Evolutionary conservation across 2,888 invertebrate genomes (phyloP).

Genomic region (Coenonympha glycerion): DNA sequence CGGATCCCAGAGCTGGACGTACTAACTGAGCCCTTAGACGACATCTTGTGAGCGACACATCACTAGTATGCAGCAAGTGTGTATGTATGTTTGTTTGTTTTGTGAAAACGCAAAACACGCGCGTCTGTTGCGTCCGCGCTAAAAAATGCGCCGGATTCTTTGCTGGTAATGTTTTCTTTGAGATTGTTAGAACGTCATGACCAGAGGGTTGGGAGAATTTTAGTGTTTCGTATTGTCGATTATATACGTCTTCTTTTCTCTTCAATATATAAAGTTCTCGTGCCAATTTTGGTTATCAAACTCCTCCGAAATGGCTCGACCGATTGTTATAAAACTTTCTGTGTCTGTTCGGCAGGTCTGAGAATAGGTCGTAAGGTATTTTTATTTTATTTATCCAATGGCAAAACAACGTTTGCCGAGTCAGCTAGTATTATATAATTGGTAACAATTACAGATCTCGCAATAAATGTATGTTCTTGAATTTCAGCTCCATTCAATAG

Average conservation of each 20-base stretch:
- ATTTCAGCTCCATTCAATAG: too few relatives aligned
- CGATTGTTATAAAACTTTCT: too few relatives aligned
- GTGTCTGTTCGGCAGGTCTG: too few relatives aligned
- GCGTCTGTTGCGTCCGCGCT: conserved; percentile 44
- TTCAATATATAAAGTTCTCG: too few relatives aligned
- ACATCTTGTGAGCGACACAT: conserved; percentile 51
- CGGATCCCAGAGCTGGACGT: conserved; percentile 45
- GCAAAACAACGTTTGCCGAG: too few relatives aligned
- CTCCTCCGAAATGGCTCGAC: too few relatives aligned
- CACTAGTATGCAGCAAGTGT: conserved; percentile 35
- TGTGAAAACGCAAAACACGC: conserved; percentile 32
- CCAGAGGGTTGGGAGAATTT: conserved; percentile 38
- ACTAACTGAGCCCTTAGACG: conserved; percentile 54
- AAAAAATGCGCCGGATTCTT: conserved; percentile 50
- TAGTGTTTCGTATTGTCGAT: neutral
- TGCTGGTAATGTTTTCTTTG: conserved; percentile 51
- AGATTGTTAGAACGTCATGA: conserved; percentile 41
- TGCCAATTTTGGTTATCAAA: too few relatives aligned
- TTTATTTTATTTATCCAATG: neutral
- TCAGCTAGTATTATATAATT: too few relatives aligned
- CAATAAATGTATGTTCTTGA: too few relatives aligned
- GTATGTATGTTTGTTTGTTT: conserved; percentile 29
- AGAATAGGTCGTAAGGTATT: neutral
- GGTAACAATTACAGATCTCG: too few relatives aligned
- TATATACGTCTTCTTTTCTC: neutral